phyloP scores from a whole-genome alignment of 1,140 invertebrate species.

The Microplitis mediator region DNA sequence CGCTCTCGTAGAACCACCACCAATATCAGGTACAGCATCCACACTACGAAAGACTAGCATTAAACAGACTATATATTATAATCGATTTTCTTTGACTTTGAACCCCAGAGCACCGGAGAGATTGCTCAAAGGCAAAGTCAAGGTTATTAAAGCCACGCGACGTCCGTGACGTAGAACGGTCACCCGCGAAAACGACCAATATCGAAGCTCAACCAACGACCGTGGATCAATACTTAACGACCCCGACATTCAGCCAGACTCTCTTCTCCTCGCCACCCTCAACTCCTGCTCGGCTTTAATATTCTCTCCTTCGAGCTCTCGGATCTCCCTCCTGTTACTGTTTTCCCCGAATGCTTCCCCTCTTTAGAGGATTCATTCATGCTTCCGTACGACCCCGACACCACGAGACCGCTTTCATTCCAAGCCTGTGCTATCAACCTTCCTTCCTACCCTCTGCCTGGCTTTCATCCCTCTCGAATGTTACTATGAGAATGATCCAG shows the following conservation, averaged over 20 bases:
- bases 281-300: conserved; percentile 20
- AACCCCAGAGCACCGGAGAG: conserved; percentile 4
- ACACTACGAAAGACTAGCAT: not conserved
- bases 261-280: conserved; percentile 33
- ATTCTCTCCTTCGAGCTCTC: conserved; percentile 21
- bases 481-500: not conserved
- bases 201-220: conserved; percentile 49
- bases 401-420: conserved; percentile 15
- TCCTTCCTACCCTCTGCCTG: conserved; percentile 12
- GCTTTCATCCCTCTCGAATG: conserved; percentile 12
- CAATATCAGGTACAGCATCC: conserved; percentile 75
- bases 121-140: conserved; percentile 34
- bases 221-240: conserved; percentile 61
- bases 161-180: conserved; percentile 43
- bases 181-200: conserved; percentile 51
- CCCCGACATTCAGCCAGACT: conserved; percentile 61
- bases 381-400: conserved; percentile 33
- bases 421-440: conserved; percentile 10
- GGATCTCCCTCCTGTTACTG: not conserved
- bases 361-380: conserved; percentile 55
- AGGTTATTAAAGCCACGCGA: conserved; percentile 31
- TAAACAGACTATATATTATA: not conserved
- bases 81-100: conserved; percentile 6
- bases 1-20: conserved; percentile 81
- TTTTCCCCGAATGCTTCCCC: conserved; percentile 27